A percentile compares a stretch with the other conserved stretches of the same genome.
These are phyloP conservation scores for Scleropages formosus DNA, from an alignment of 2,797 vertebrate genomes.

Conservation along the genomic window DNA sequence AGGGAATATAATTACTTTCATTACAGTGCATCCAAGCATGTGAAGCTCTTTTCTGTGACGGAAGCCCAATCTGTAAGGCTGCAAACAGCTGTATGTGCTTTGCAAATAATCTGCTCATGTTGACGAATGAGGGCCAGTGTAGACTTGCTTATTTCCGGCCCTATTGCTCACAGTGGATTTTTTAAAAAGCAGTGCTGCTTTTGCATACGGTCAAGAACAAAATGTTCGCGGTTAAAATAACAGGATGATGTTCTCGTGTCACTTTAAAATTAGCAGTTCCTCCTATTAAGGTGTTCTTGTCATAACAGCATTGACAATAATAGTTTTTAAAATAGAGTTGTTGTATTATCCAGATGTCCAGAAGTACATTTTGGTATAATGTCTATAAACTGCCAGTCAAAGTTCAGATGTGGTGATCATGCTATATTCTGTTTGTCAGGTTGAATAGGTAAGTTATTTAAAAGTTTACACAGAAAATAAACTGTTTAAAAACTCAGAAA, in stretches of 20 bases:
- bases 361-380: too few species aligned
- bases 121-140: slow-evolving; percentile 18
- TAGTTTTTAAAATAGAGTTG: too few species aligned
- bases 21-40: neutral
- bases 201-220: slow-evolving; percentile 17
- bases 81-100: neutral
- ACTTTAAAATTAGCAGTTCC: neutral
- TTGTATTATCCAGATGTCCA: too few species aligned
- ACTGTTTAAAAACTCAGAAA: too few species aligned
- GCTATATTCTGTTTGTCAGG: too few species aligned
- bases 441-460: too few species aligned
- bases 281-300: slow-evolving; percentile 3
- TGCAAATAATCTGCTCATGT: neutral
- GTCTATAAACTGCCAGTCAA: too few species aligned
- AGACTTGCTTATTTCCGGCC: slow-evolving; percentile 10
- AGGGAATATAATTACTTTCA: neutral
- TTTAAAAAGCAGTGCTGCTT: slow-evolving; percentile 8
- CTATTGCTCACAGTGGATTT: slow-evolving; percentile 4
- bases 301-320: neutral
- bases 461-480: too few species aligned
- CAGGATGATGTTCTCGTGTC: neutral
- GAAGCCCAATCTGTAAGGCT: neutral
- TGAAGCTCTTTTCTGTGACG: neutral
- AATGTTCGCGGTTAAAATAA: neutral
- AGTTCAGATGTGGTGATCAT: too few species aligned